A percentile compares a stretch with the other conserved stretches of the same genome.
phyloP scores from a whole-genome alignment of 2,113 vertebrate genomes.

The Oxygymnocypris stewartii region DNA sequence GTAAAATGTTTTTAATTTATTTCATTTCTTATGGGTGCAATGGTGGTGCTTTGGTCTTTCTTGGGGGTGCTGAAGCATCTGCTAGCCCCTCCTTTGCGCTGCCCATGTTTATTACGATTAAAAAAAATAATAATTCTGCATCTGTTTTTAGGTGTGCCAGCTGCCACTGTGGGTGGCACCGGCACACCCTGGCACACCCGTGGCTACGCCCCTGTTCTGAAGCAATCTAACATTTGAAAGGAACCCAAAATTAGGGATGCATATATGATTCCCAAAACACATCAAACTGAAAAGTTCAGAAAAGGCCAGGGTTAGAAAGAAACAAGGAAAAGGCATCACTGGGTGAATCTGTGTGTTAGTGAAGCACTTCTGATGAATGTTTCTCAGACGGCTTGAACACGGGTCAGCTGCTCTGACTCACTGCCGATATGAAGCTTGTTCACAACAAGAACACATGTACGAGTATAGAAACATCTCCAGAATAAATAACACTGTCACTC shows the following conservation, averaged over 20 bases:
- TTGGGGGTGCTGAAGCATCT: too few species aligned
- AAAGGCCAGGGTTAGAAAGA: neutral
- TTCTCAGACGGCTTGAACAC: slow-evolving; percentile 2
- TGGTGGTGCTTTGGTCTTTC: too few species aligned
- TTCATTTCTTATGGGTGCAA: too few species aligned
- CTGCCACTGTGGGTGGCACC: too few species aligned
- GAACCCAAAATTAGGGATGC: neutral
- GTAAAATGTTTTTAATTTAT: too few species aligned
- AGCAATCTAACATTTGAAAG: neutral
- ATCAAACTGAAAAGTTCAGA: neutral
- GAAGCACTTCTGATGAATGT: slow-evolving; percentile 24
- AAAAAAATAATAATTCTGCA: too few species aligned
- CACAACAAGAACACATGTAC: neutral
- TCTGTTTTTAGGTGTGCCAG: too few species aligned
- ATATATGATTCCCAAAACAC: neutral
- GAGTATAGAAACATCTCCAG: neutral
- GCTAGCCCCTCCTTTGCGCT: too few species aligned
- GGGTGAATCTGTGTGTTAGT: slow-evolving; percentile 4
- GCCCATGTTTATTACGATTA: too few species aligned
- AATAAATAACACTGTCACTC: slow-evolving; percentile 1
- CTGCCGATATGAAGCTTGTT: slow-evolving; percentile 20
- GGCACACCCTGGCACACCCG: too few species aligned
- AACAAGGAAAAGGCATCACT: neutral
- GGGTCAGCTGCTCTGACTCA: neutral
- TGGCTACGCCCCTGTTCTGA: too few species aligned